phyloP scores from a whole-genome alignment of 1,140 invertebrate species.

The Bombus confusus region DNA sequence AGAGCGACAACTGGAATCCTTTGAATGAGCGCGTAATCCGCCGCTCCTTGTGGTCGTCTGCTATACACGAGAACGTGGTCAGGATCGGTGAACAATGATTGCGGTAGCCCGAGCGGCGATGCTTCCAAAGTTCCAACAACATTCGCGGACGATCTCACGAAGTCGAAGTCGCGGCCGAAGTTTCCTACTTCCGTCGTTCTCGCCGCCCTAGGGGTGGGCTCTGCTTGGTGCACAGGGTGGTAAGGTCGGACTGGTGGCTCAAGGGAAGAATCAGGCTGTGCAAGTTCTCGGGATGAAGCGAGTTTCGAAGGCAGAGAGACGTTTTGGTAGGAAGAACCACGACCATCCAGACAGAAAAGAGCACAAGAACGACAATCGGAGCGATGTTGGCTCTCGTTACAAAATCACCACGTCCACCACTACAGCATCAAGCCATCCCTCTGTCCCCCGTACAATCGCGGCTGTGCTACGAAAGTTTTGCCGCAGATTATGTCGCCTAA shows the following conservation, averaged over 20 bases:
- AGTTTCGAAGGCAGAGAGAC: conserved; percentile 42
- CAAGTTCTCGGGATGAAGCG: conserved; percentile 54
- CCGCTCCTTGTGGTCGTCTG: not conserved
- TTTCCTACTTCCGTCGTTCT: conserved; percentile 57
- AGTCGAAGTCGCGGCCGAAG: conserved; percentile 62
- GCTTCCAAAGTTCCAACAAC: conserved; percentile 62
- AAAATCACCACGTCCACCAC: conserved; percentile 43
- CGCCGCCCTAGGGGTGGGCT: not conserved
- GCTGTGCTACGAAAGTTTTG: conserved; percentile 48
- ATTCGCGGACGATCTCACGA: conserved; percentile 55
- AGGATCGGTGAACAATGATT: conserved; percentile 63
- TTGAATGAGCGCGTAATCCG: conserved; percentile 24
- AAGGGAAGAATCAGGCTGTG: conserved; percentile 59
- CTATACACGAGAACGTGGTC: conserved; percentile 15
- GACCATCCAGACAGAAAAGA: not conserved
- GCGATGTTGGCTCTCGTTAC: conserved; percentile 21
- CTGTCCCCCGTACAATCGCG: not conserved
- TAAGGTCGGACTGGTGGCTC: conserved; percentile 4
- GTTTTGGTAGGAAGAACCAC: conserved; percentile 9
- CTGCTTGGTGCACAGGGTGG: not conserved
- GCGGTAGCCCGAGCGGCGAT: conserved; percentile 45
- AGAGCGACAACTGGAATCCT: not conserved
- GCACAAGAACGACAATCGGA: conserved; percentile 3
- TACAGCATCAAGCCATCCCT: too few relatives aligned
- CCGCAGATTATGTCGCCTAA: conserved; percentile 26